A percentile compares a stretch with the other conserved stretches of the same genome.
These are phyloP conservation scores for Dinomys branickii DNA, from an alignment of 2,113 vertebrate species.

Conservation along the genomic window DNA sequence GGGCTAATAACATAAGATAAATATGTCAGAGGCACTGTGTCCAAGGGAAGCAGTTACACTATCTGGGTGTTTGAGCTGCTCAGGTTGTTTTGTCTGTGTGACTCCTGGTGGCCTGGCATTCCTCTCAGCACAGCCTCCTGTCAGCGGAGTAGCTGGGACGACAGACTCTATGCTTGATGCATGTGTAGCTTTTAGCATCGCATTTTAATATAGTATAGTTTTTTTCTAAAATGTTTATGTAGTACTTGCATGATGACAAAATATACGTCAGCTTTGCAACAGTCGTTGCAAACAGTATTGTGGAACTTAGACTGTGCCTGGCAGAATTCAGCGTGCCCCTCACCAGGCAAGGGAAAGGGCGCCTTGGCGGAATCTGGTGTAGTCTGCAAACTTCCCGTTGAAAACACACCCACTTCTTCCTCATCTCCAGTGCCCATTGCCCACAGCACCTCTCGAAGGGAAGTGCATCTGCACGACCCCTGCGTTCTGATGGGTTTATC, in stretches of 20 bases:
- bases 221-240: not conserved
- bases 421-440: not conserved
- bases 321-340: not conserved
- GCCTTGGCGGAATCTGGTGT: not conserved
- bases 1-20: not conserved
- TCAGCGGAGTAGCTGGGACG: no score
- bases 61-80: not conserved
- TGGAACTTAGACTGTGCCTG: not conserved
- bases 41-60: not conserved
- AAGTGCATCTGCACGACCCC: not conserved
- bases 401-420: not conserved
- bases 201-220: not conserved
- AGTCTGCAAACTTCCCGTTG: not conserved
- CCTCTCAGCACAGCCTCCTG: no score
- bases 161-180: not conserved
- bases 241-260: not conserved
- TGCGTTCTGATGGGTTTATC: not conserved
- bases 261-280: not conserved
- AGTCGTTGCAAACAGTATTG: not conserved
- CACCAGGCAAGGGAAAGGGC: not conserved
- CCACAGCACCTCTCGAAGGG: not conserved
- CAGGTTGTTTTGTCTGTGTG: not conserved
- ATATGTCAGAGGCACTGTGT: not conserved
- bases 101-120: not conserved
- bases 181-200: not conserved